These are phyloP conservation scores for Paedocypris micromegethes DNA, from an alignment of 2,797 vertebrate genomes.

Conservation along the genomic window DNA sequence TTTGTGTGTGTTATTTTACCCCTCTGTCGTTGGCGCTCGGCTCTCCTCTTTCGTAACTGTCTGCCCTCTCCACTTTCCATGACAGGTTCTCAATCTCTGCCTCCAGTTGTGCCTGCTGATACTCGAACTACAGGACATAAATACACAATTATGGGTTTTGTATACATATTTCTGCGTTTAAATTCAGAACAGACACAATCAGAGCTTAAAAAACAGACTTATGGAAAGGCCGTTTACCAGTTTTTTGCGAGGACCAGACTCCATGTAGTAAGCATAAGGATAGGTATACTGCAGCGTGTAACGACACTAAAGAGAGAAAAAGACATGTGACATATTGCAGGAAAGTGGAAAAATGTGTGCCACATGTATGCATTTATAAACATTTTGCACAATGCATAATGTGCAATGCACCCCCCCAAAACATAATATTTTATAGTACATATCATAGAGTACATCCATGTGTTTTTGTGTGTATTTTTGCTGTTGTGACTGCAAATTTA, in stretches of 20 bases:
- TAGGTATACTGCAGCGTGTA: conserved; percentile 99
- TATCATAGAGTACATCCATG: too few relatives aligned
- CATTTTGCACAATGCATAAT: too few relatives aligned
- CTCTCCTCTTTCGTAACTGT: conserved; percentile 92
- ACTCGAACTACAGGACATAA: conserved; percentile 81
- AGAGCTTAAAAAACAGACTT: not conserved
- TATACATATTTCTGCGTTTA: too few relatives aligned
- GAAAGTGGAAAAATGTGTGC: not conserved
- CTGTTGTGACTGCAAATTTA: too few relatives aligned
- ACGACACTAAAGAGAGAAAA: conserved; percentile 78
- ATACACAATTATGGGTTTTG: not conserved
- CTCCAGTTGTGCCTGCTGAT: conserved; percentile 98
- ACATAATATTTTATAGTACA: too few relatives aligned
- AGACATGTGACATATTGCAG: not conserved
- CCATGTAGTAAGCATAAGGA: conserved; percentile 99
- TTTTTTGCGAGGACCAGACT: conserved; percentile 95
- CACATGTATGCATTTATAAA: not conserved
- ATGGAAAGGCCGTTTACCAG: conserved; percentile 76
- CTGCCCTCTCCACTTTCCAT: conserved; percentile 96
- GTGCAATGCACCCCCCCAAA: too few relatives aligned
- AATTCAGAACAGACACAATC: not conserved
- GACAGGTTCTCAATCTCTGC: conserved; percentile 98
- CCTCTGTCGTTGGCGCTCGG: conserved; percentile 75
- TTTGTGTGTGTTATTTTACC: conserved; percentile 53
- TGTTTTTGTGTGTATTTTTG: too few relatives aligned